Conservation (phyloP, 2,113 vertebrate species). For the Oplegnathus fasciatus region DNA sequence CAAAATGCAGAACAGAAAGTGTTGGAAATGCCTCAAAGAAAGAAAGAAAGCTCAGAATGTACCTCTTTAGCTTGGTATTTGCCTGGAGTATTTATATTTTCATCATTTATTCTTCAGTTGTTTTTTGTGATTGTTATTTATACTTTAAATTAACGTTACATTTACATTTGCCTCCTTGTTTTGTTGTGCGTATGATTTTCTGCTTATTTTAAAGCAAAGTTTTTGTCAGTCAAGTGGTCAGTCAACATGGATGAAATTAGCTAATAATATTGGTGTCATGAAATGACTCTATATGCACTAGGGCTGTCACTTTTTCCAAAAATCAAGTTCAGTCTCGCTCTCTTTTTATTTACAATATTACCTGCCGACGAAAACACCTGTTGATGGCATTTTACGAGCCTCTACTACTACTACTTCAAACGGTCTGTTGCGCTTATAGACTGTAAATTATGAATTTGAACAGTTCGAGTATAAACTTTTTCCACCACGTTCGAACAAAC, state of each 20-base stretch:
- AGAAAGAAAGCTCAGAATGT: neutral
- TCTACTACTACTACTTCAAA: too few relatives aligned
- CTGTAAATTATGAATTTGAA: too few relatives aligned
- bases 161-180: neutral
- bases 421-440: too few relatives aligned
- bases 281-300: neutral
- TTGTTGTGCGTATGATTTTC: neutral
- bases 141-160: neutral
- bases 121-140: neutral
- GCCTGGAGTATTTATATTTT: neutral
- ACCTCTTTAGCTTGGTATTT: neutral
- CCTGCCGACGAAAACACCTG: too few relatives aligned
- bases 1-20: neutral
- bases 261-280: neutral
- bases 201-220: neutral
- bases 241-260: neutral
- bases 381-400: too few relatives aligned
- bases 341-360: too few relatives aligned
- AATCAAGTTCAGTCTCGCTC: too few relatives aligned
- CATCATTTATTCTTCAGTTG: neutral
- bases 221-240: neutral
- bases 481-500: too few relatives aligned
- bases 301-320: too few relatives aligned
- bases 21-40: neutral
- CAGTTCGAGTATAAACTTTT: too few relatives aligned